Evolutionary conservation across 2,888 invertebrate genomes (phyloP), one percentile per base, ranked within the genome.

Genomic region (Drosophila leonis): DNA sequence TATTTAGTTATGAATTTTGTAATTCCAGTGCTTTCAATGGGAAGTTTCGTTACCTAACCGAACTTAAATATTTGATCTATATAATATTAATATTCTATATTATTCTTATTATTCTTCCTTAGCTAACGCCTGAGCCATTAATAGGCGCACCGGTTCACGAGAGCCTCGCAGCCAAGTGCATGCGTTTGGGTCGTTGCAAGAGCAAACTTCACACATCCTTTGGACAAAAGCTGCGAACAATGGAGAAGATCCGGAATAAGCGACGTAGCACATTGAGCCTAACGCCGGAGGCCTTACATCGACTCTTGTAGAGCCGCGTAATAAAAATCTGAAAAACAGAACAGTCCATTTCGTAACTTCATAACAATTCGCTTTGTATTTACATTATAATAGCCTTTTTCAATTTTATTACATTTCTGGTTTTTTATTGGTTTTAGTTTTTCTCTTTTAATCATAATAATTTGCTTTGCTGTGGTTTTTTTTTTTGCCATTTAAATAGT

Each of bases 401-500:
- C 57, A 63, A 44, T 72, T 76, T 75, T 71, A 80, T 76, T 77
- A 80, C 76, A 78, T 80, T 78, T 76, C 72, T 82, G 65, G 44
- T 61, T 70, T 54, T 46, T 35, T 48, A 48, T 37, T 67, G 39
- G 27, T 54, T 64, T 78, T 66, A 46, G 62, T 51, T 66, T 62
- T 82, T 55, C 64, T 49, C 57, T 73, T 82, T 71, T 56, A 66
- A 83, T 82, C 65, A 79, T 82, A 70, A 80, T 85, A 83, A 87
- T 82, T 71, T 80, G 71, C 79, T 80, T 77, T 77, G 80, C 80
- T 63, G 65, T 61, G 63, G 49, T 70, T 72, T 62, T 31, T 48
- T 48, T 67, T 72, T 71, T 78, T 67, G 86, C 86, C 83, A 79
- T 89, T 89, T 79, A 87, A 82, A 82, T 89, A 88, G 85, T 89